These are phyloP conservation scores for Novumbra hubbsi DNA, from an alignment of 2,797 vertebrate species.

Conservation along the genomic window DNA sequence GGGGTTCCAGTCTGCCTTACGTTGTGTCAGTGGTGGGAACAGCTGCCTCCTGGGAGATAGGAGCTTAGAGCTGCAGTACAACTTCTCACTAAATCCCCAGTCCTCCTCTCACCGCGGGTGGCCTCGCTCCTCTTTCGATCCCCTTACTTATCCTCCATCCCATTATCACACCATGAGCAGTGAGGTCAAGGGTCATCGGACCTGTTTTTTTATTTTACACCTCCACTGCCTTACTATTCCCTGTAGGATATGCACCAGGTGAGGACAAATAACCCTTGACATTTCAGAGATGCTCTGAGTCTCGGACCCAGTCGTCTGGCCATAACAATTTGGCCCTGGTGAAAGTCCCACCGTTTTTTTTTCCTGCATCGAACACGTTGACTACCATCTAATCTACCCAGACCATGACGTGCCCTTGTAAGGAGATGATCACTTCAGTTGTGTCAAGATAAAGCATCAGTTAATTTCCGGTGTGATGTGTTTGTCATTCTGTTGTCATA, in stretches of 20 bases:
- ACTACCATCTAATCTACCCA: too few species aligned
- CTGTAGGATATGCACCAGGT: not conserved
- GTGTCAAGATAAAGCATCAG: not conserved
- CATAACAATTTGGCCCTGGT: too few species aligned
- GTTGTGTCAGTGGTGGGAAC: not conserved
- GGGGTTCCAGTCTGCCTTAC: not conserved
- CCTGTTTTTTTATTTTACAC: conserved; percentile 1
- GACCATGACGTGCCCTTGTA: too few species aligned
- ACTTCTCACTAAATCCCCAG: conserved; percentile 25
- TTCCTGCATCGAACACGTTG: too few species aligned
- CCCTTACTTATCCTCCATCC: conserved; percentile 5
- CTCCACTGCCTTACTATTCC: not conserved
- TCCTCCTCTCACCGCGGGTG: not conserved
- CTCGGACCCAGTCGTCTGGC: too few species aligned
- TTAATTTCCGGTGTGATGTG: too few species aligned
- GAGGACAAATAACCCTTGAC: too few species aligned
- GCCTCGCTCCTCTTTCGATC: not conserved
- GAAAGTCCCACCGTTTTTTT: too few species aligned
- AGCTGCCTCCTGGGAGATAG: conserved; percentile 42
- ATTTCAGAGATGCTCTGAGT: too few species aligned
- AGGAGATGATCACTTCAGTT: too few species aligned
- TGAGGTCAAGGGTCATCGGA: conserved; percentile 6
- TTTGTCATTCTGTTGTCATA: not conserved
- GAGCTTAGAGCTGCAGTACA: conserved; percentile 17
- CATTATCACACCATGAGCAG: not conserved